Evolutionary conservation across 2,888 invertebrate species (phyloP).

Genomic region (Sesia apiformis): DNA sequence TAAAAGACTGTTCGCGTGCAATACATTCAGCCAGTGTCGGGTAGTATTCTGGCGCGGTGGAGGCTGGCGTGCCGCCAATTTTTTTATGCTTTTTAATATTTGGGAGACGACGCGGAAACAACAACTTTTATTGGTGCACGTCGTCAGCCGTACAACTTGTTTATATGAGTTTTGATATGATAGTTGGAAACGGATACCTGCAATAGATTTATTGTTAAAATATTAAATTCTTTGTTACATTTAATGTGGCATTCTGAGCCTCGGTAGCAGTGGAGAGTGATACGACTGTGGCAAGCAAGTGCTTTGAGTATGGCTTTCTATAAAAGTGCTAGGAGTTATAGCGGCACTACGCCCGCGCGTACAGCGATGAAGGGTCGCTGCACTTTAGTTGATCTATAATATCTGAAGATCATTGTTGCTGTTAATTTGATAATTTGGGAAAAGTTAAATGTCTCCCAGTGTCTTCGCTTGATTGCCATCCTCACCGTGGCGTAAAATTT

Average conservation of each 20-base stretch:
- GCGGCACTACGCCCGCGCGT: too few species aligned
- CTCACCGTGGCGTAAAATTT: too few species aligned
- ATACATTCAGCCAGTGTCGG: constrained; percentile 37
- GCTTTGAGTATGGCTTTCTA: too few species aligned
- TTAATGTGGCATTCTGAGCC: background rate
- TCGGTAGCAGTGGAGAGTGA: background rate
- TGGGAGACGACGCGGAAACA: constrained; percentile 24
- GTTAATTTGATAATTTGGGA: too few species aligned
- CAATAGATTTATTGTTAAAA: background rate
- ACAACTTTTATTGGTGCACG: constrained; percentile 39
- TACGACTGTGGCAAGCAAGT: too few species aligned
- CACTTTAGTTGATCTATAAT: too few species aligned
- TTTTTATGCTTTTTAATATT: constrained; percentile 40
- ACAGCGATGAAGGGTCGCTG: too few species aligned
- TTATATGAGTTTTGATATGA: background rate
- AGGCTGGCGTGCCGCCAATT: constrained; percentile 47
- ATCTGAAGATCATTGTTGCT: too few species aligned
- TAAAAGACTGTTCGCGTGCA: constrained; percentile 43
- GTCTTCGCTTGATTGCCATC: too few species aligned
- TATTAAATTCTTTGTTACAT: background rate
- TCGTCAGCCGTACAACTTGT: constrained; percentile 8
- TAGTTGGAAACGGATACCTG: background rate
- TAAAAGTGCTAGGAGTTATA: too few species aligned
- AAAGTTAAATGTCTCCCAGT: too few species aligned
- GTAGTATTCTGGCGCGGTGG: constrained; percentile 19